These are phyloP conservation scores for Harpagoxenus sublaevis DNA, from an alignment of 2,888 invertebrate species.

Conservation along the genomic window DNA sequence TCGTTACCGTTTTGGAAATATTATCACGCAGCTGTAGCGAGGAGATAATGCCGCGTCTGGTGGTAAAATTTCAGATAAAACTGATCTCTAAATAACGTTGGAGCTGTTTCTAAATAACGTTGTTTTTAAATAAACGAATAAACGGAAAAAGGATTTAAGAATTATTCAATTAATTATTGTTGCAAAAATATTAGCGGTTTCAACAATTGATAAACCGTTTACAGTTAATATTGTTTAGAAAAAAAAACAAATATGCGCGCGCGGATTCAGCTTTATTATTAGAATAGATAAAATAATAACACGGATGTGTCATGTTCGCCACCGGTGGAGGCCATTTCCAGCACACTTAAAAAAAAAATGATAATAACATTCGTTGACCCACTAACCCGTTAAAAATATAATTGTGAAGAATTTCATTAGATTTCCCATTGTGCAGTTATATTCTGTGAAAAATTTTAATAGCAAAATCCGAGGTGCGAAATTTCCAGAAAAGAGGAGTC, in stretches of 20 bases:
- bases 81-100: not conserved
- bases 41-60: not conserved
- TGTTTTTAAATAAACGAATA: not conserved
- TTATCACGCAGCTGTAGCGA: not conserved
- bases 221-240: not conserved
- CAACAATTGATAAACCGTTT: not conserved
- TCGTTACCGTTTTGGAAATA: not conserved
- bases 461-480: conserved; percentile 32
- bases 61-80: conserved; percentile 16
- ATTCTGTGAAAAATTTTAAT: conserved; percentile 32
- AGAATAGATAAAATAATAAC: not conserved
- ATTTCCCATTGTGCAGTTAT: conserved; percentile 7
- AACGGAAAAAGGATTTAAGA: not conserved
- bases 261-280: not conserved
- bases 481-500: conserved; percentile 20
- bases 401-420: conserved; percentile 35
- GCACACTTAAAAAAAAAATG: not conserved
- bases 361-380: conserved; percentile 17
- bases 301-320: conserved; percentile 2
- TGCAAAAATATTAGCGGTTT: not conserved
- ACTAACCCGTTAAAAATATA: conserved; percentile 36
- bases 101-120: not conserved
- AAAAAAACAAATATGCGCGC: not conserved
- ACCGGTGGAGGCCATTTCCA: not conserved
- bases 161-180: conserved; percentile 3